Percentiles rank a stretch among this genome's conserved stretches.
These are phyloP conservation scores for Silurus aristotelis DNA, from an alignment of 2,797 vertebrate genomes.

Conservation along the genomic window DNA sequence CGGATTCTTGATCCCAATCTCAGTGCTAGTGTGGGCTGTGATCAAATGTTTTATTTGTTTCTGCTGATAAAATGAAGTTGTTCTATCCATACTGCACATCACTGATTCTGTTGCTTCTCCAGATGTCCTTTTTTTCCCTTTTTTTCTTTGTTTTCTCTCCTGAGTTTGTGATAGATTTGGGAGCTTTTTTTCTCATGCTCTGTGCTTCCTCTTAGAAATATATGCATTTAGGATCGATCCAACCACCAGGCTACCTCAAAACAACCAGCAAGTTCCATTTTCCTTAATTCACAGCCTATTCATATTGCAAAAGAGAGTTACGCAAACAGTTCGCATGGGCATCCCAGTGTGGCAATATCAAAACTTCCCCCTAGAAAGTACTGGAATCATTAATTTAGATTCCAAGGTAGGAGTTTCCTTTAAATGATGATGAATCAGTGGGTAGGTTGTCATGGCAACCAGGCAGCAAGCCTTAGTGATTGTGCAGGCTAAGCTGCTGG, in stretches of 20 bases:
- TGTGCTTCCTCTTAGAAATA: background rate
- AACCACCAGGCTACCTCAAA: background rate
- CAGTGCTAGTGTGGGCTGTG: background rate
- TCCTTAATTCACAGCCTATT: constrained; percentile 16
- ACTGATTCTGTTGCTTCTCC: constrained; percentile 32
- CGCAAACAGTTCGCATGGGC: background rate
- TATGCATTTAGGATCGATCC: background rate
- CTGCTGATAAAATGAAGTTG: constrained; percentile 40
- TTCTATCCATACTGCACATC: constrained; percentile 32
- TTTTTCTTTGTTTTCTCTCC: background rate
- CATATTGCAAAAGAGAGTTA: constrained; percentile 20
- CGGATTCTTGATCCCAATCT: background rate
- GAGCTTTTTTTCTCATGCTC: background rate
- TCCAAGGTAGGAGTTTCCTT: constrained; percentile 26
- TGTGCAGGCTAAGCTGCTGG: constrained; percentile 5
- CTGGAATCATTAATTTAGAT: constrained; percentile 20
- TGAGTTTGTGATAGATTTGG: background rate
- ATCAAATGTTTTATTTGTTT: constrained; percentile 37
- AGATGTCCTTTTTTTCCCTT: constrained; percentile 24
- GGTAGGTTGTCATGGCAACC: constrained; percentile 29
- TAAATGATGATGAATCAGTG: constrained; percentile 42
- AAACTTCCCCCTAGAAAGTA: constrained; percentile 31
- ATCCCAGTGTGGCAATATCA: constrained; percentile 41
- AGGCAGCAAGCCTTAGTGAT: constrained; percentile 11
- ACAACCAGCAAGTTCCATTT: background rate